Conservation (phyloP, 2,888 invertebrate species). For the Diarsia rubi region DNA sequence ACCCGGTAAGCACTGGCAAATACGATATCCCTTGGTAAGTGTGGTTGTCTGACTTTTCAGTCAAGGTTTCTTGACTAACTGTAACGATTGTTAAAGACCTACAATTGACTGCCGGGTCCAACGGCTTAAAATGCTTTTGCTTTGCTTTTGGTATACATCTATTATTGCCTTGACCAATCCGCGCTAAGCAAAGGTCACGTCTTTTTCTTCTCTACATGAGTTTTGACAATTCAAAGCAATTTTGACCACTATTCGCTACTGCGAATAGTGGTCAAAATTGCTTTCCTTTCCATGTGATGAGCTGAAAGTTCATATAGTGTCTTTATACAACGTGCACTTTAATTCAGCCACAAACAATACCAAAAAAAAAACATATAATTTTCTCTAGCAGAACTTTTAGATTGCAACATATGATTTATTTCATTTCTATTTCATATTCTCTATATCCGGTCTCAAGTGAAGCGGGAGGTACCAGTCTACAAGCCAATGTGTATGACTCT, state of each 20-base stretch:
- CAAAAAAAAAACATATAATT: background rate
- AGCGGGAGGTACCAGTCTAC: constrained; percentile 47
- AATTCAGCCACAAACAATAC: background rate
- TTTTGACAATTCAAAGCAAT: no score
- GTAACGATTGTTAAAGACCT: no score
- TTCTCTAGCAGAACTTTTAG: background rate
- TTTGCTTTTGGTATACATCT: no score
- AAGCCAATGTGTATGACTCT: constrained; percentile 65
- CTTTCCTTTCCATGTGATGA: background rate
- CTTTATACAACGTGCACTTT: background rate
- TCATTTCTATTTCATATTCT: constrained; percentile 16
- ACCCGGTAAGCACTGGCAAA: no score
- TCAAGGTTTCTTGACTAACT: no score
- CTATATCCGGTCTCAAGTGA: constrained; percentile 46
- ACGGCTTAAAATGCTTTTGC: no score
- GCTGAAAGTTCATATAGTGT: background rate
- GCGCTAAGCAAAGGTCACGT: background rate
- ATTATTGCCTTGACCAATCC: background rate
- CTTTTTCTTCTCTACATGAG: background rate
- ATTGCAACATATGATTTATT: constrained; percentile 4
- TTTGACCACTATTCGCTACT: no score
- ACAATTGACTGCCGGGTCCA: no score
- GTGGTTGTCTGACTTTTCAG: no score
- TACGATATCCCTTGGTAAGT: no score
- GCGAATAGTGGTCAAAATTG: no score